Evolutionary conservation across 2,888 invertebrate genomes (phyloP).

Genomic region (Agrilus biguttatus): DNA sequence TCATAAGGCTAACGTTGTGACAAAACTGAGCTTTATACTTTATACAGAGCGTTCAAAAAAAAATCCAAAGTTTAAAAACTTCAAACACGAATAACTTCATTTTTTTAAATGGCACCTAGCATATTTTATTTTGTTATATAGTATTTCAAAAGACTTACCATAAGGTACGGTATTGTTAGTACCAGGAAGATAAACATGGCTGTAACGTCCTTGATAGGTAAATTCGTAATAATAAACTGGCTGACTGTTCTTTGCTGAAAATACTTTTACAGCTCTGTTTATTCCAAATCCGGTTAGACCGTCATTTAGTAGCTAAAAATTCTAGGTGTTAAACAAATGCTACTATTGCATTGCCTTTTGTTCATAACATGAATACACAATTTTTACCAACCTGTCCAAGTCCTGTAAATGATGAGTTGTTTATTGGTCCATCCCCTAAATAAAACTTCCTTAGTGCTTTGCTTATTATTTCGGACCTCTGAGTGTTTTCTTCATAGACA

Average conservation of each 20-base stretch:
- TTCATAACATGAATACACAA: too few species aligned
- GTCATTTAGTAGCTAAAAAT: conserved; percentile 41
- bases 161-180: conserved; percentile 25
- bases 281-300: conserved; percentile 41
- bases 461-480: conserved; percentile 36
- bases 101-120: too few species aligned
- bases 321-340: not conserved
- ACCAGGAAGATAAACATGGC: conserved; percentile 37
- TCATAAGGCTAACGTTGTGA: too few species aligned
- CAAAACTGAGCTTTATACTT: too few species aligned
- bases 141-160: conserved; percentile 10
- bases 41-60: too few species aligned
- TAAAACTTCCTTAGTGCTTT: conserved; percentile 37
- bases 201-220: conserved; percentile 43
- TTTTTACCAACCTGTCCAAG: conserved; percentile 31
- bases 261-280: conserved; percentile 44
- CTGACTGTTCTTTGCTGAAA: conserved; percentile 37
- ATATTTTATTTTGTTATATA: too few species aligned
- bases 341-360: too few species aligned
- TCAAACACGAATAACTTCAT: too few species aligned
- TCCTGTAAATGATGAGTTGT: conserved; percentile 23
- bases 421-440: conserved; percentile 28
- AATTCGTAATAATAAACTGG: conserved; percentile 49
- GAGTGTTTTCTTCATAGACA: conserved; percentile 39
- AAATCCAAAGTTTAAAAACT: too few species aligned